Evolutionary conservation across 2,797 vertebrate genomes (phyloP).

Genomic region (Pteronotus mesoamericanus): DNA sequence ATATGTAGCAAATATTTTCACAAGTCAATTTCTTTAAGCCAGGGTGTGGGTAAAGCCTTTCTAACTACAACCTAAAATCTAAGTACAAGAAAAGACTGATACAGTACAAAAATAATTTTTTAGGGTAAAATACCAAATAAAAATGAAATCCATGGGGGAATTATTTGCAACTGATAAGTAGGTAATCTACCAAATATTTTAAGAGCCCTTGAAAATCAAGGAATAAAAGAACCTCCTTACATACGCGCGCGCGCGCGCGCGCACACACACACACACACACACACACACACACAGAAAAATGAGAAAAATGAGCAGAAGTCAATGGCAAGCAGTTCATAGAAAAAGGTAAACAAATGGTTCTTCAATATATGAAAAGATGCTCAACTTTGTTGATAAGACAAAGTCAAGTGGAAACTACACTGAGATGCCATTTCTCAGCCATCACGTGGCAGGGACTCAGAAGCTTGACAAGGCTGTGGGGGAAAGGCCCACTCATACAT

Average conservation of each 20-base stretch:
- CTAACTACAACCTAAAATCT: neutral
- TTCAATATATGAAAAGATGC: neutral
- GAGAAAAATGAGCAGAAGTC: neutral
- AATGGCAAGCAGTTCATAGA: neutral
- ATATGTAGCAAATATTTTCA: neutral
- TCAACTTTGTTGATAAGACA: neutral
- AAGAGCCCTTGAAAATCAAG: slow-evolving; percentile 18
- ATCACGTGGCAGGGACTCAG: neutral
- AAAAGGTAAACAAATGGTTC: slow-evolving; percentile 8
- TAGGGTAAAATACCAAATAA: neutral
- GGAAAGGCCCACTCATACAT: neutral
- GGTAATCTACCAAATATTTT: neutral
- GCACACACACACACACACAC: no score
- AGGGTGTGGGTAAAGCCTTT: neutral
- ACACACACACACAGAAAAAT: neutral
- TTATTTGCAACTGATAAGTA: neutral
- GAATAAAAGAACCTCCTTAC: neutral
- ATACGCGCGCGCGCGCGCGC: no score
- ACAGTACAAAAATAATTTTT: neutral
- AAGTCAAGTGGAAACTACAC: neutral
- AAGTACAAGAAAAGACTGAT: neutral
- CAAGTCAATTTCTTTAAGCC: neutral
- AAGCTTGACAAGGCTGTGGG: neutral
- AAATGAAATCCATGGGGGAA: neutral
- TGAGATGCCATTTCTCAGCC: neutral